Evolutionary conservation across 2,888 invertebrate species (phyloP).

Genomic region (Cheilosia variabilis): DNA sequence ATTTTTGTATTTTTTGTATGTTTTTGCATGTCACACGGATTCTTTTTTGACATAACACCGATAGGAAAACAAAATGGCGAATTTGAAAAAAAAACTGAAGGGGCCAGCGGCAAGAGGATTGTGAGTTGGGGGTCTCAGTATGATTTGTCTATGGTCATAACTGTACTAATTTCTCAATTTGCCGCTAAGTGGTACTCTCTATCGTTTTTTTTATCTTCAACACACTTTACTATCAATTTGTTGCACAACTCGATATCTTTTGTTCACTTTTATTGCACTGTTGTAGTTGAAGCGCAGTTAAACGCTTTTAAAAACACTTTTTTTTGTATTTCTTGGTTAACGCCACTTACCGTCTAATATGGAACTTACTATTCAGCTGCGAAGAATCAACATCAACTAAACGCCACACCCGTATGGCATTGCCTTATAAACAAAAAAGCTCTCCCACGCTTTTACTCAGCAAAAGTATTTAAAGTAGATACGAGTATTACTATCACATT

Average conservation of each 20-base stretch:
- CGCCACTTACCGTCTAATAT: slow-evolving; percentile 47
- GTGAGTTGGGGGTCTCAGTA: too few species aligned
- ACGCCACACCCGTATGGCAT: slow-evolving; percentile 22
- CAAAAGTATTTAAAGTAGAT: too few species aligned
- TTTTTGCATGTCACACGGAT: too few species aligned
- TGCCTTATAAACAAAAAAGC: slow-evolving; percentile 69
- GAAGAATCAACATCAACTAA: slow-evolving; percentile 69
- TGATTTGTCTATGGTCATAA: too few species aligned
- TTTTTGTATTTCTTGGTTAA: neutral
- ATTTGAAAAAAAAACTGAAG: too few species aligned
- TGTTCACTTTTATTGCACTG: slow-evolving; percentile 22
- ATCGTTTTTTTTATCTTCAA: neutral
- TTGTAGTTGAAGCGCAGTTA: slow-evolving; percentile 19
- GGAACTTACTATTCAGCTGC: slow-evolving; percentile 43
- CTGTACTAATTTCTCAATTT: neutral
- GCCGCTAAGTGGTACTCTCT: neutral
- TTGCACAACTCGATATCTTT: slow-evolving; percentile 6
- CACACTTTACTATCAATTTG: neutral
- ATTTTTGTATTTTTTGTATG: too few species aligned
- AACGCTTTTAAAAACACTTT: neutral
- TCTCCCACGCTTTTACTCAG: too few species aligned
- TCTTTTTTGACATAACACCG: too few species aligned
- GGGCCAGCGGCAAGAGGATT: too few species aligned
- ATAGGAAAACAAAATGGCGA: too few species aligned
- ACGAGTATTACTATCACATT: too few species aligned